Evolutionary conservation across 1,140 invertebrate genomes (phyloP).

Genomic region (Drosophila aff.): DNA sequence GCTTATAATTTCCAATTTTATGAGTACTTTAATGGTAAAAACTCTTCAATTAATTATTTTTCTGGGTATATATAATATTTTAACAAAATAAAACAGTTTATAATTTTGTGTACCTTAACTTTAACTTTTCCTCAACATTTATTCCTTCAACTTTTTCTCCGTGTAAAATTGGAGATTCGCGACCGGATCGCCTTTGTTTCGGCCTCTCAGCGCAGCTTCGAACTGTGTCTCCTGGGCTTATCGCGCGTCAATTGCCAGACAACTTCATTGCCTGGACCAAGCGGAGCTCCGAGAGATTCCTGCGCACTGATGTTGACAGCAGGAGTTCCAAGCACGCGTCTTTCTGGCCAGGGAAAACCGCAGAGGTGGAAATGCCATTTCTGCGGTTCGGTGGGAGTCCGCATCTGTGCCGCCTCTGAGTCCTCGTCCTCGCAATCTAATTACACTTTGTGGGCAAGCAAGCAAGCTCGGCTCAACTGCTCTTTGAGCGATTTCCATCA

Average conservation of each 20-base stretch:
- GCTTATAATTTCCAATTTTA: too few relatives aligned
- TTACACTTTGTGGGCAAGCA: constrained; percentile 77
- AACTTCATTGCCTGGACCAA: constrained; percentile 71
- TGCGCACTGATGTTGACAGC: constrained; percentile 78
- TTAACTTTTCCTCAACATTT: too few relatives aligned
- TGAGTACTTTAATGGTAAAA: too few relatives aligned
- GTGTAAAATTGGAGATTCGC: constrained; percentile 1
- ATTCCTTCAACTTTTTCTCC: neutral
- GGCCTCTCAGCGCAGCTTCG: constrained; percentile 35
- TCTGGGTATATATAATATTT: too few relatives aligned
- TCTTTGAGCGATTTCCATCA: constrained; percentile 81
- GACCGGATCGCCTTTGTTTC: constrained; percentile 44
- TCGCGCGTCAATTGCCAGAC: constrained; percentile 79
- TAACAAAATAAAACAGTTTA: too few relatives aligned
- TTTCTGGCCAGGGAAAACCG: constrained; percentile 40
- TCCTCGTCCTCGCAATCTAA: constrained; percentile 58
- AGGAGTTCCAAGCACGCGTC: constrained; percentile 78
- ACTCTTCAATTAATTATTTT: too few relatives aligned
- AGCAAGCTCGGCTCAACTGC: constrained; percentile 46
- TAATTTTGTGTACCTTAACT: too few relatives aligned
- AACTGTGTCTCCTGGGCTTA: constrained; percentile 61
- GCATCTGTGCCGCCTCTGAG: neutral
- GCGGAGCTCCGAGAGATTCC: constrained; percentile 56
- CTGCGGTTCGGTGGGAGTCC: constrained; percentile 42
- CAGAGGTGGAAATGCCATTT: constrained; percentile 17